phyloP scores from a whole-genome alignment of 2,888 invertebrate species.

The Pseudanteris insignis region DNA sequence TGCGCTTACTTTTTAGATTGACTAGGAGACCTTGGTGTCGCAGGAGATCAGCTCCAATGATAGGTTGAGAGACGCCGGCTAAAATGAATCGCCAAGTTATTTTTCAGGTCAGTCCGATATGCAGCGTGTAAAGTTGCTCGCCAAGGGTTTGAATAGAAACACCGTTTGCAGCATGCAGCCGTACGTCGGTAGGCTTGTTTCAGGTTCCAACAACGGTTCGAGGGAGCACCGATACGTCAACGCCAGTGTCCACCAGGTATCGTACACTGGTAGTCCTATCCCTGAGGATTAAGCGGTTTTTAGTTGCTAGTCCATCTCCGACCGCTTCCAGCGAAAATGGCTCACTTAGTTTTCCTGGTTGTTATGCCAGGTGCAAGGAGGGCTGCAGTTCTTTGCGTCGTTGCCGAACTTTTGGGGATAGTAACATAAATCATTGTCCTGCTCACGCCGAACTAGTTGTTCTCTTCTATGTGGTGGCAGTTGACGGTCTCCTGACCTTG shows the following conservation, averaged over 20 bases:
- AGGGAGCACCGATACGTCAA: neutral
- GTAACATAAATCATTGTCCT: slow-evolving; percentile 7
- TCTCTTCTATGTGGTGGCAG: no score
- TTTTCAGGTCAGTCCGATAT: slow-evolving; percentile 51
- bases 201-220: neutral
- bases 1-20: neutral
- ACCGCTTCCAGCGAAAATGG: slow-evolving; percentile 6
- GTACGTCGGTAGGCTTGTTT: neutral
- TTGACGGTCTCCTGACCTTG: neutral
- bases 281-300: slow-evolving; percentile 22
- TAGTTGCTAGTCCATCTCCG: neutral
- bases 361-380: slow-evolving; percentile 1
- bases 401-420: slow-evolving; percentile 11
- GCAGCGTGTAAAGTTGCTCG: slow-evolving; percentile 38
- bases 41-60: slow-evolving; percentile 49
- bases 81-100: slow-evolving; percentile 47
- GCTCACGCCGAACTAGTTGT: no score
- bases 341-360: slow-evolving; percentile 9
- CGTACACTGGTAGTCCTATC: slow-evolving; percentile 6
- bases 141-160: slow-evolving; percentile 53
- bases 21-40: neutral
- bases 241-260: slow-evolving; percentile 2
- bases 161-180: slow-evolving; percentile 52
- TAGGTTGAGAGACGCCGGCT: slow-evolving; percentile 2
- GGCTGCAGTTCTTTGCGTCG: slow-evolving; percentile 1